Evolutionary conservation across 2,888 invertebrate genomes (phyloP).

Genomic region (Himalopsyche kuldschensis): DNA sequence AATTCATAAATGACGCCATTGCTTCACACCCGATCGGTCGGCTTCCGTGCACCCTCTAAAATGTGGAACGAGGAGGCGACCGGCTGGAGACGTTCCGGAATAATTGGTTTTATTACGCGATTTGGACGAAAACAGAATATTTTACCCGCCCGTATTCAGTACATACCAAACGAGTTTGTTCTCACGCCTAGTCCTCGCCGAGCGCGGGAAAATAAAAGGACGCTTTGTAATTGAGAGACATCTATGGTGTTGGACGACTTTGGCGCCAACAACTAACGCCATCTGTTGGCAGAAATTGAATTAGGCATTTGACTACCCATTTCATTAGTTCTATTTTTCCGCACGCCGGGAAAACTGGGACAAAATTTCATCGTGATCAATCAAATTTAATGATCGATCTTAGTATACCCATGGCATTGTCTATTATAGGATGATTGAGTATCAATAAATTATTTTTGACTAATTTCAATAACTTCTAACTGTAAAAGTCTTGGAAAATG

Average conservation of each 20-base stretch:
- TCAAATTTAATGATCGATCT: no score
- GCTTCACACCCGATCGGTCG: not conserved
- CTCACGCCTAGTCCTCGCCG: not conserved
- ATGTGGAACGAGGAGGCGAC: slow-evolving; percentile 5
- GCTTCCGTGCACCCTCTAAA: not conserved
- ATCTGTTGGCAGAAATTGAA: not conserved
- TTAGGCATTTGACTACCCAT: not conserved
- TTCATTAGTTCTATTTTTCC: not conserved
- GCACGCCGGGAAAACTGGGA: no score
- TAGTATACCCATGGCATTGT: no score
- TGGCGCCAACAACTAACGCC: not conserved
- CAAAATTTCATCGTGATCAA: no score
- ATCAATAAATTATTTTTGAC: no score
- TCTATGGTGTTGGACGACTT: not conserved
- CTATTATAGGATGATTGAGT: no score
- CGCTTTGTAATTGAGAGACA: not conserved
- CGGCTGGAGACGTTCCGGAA: slow-evolving; percentile 18
- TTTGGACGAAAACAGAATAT: slow-evolving; percentile 32
- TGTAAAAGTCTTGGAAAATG: no score
- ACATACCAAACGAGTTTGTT: not conserved
- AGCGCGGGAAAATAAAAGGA: not conserved
- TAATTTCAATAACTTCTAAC: no score
- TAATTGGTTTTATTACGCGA: slow-evolving; percentile 38
- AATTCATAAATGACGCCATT: not conserved
- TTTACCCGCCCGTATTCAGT: slow-evolving; percentile 20